These are phyloP conservation scores for Zaprionus ghesquierei DNA, from an alignment of 1,140 invertebrate species.

Conservation along the genomic window DNA sequence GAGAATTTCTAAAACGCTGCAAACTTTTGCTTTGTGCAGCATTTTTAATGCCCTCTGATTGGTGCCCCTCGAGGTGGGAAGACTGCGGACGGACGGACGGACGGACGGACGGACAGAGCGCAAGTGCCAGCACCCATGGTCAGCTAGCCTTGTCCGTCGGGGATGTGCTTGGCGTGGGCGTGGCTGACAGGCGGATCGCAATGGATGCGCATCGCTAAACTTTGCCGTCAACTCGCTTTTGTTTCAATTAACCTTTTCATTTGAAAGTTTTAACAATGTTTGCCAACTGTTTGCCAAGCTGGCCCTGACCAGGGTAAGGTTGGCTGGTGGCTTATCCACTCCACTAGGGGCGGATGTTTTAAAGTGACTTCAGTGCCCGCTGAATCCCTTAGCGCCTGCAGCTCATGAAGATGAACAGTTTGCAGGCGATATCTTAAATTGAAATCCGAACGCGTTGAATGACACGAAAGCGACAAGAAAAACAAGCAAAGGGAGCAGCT, in stretches of 20 bases:
- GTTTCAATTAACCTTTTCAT: conserved; percentile 81
- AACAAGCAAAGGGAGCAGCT: background rate
- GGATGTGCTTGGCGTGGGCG: conserved; percentile 12
- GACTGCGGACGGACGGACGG: background rate
- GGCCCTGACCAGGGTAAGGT: background rate
- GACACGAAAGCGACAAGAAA: conserved; percentile 7
- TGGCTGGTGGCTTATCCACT: too few relatives aligned
- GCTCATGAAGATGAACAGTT: conserved; percentile 55
- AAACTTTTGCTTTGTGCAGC: conserved; percentile 69
- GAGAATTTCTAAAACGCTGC: conserved; percentile 63
- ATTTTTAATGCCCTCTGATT: conserved; percentile 69
- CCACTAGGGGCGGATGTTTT: too few relatives aligned
- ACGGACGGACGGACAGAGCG: background rate
- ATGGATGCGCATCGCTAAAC: conserved; percentile 60
- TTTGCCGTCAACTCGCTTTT: conserved; percentile 77
- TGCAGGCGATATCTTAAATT: conserved; percentile 62
- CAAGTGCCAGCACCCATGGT: conserved; percentile 9
- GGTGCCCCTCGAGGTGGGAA: conserved; percentile 6
- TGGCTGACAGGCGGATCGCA: conserved; percentile 42
- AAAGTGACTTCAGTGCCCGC: conserved; percentile 3
- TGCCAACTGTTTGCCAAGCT: conserved; percentile 62
- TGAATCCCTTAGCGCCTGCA: background rate
- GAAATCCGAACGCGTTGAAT: conserved; percentile 71
- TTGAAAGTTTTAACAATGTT: conserved; percentile 79
- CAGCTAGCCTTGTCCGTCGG: background rate